Percentiles rank a stretch among this genome's conserved stretches.
phyloP scores from a whole-genome alignment of 2,888 invertebrate genomes.

The Mesodorylaimus sp. region DNA sequence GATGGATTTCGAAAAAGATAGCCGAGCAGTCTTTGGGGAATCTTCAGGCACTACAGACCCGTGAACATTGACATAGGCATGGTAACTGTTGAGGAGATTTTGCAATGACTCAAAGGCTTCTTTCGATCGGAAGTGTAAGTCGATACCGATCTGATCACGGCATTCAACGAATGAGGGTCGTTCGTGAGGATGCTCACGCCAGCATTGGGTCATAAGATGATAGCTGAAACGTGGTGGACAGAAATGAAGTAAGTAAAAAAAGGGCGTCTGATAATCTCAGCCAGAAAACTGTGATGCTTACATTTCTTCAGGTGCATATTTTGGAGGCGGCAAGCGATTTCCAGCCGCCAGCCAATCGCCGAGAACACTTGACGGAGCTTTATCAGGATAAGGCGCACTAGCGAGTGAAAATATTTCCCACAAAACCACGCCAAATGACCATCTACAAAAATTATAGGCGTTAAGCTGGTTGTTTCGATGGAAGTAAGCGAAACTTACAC shows the following conservation, averaged over 20 bases:
- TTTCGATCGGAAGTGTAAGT: no score
- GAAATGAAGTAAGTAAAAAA: not conserved
- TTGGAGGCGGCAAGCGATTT: conserved; percentile 81
- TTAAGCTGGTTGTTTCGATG: not conserved
- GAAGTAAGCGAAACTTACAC: not conserved
- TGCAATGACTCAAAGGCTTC: no score
- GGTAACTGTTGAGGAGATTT: no score
- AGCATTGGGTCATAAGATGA: conserved; percentile 46
- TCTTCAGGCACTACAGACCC: no score
- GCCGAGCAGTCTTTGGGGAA: no score
- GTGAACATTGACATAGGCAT: no score
- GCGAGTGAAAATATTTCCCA: conserved; percentile 97
- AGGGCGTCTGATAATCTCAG: conserved; percentile 44
- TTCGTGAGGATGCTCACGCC: conserved; percentile 71
- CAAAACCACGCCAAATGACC: conserved; percentile 84
- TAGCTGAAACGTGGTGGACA: not conserved
- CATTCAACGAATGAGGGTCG: no score
- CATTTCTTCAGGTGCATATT: conserved; percentile 76
- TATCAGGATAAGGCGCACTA: conserved; percentile 87
- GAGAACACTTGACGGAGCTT: conserved; percentile 56
- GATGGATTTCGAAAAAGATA: no score
- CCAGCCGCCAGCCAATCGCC: conserved; percentile 72
- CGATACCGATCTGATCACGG: no score
- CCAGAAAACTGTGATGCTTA: conserved; percentile 34
- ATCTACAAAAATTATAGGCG: conserved; percentile 29